Evolutionary conservation across 2,888 invertebrate species (phyloP).

Genomic region (Notodonta dromedarius): DNA sequence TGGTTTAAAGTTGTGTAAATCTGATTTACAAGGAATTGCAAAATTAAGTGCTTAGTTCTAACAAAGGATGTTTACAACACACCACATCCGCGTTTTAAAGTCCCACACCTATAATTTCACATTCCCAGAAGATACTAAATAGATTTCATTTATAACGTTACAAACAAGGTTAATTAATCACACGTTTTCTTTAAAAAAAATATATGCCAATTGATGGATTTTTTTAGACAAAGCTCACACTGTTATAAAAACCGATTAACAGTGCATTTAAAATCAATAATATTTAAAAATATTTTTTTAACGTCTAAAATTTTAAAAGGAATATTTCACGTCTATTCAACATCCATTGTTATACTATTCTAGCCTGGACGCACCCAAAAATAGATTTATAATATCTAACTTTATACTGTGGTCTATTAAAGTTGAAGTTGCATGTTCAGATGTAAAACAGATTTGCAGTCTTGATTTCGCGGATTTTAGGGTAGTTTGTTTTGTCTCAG

Average conservation of each 20-base stretch:
- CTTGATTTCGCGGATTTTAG: too few relatives aligned
- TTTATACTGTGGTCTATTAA: too few relatives aligned
- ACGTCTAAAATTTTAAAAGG: too few relatives aligned
- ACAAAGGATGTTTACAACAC: constrained; percentile 1
- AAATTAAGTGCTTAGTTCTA: background rate
- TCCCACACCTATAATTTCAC: constrained; percentile 33
- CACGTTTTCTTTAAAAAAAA: constrained; percentile 28
- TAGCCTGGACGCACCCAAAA: too few relatives aligned
- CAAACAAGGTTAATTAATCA: constrained; percentile 32
- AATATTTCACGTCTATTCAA: too few relatives aligned
- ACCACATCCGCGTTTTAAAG: constrained; percentile 14
- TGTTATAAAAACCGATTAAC: background rate
- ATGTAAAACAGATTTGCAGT: too few relatives aligned
- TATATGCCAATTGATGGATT: constrained; percentile 10
- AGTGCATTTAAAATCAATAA: background rate
- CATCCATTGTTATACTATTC: too few relatives aligned
- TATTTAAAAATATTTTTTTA: too few relatives aligned
- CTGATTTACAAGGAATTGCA: background rate
- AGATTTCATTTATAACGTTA: constrained; percentile 33
- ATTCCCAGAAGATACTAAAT: constrained; percentile 31
- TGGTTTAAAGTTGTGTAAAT: background rate
- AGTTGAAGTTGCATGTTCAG: too few relatives aligned
- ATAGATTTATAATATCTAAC: too few relatives aligned
- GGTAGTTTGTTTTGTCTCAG: too few relatives aligned
- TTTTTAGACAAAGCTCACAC: constrained; percentile 18